Evolutionary conservation across 2,113 vertebrate species (phyloP).

Genomic region (Percopsis transmontana): DNA sequence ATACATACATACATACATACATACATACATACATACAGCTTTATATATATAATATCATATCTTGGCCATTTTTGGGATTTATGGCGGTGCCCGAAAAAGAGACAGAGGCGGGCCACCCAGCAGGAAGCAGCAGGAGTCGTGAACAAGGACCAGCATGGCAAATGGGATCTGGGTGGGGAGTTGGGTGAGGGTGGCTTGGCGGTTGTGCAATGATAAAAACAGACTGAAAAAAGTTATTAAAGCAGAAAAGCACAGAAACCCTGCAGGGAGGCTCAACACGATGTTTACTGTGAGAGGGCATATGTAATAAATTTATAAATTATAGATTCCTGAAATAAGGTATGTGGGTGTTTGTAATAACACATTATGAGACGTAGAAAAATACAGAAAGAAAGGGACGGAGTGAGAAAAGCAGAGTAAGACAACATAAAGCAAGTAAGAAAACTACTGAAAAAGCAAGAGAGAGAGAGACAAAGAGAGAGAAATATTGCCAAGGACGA

Average conservation of each 20-base stretch:
- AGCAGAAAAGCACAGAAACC: neutral
- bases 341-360: conserved; percentile 58
- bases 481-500: conserved; percentile 33
- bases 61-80: no score
- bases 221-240: neutral
- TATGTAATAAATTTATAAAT: conserved; percentile 29
- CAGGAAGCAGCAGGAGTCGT: neutral
- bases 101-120: conserved; percentile 18
- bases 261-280: neutral
- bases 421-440: conserved; percentile 2
- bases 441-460: conserved; percentile 13
- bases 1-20: neutral
- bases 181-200: neutral
- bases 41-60: no score
- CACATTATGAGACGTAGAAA: conserved; percentile 18
- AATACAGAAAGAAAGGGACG: neutral
- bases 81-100: conserved; percentile 14
- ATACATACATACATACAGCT: no score
- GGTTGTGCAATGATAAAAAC: neutral
- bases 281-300: conserved; percentile 41
- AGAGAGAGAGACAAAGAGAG: conserved; percentile 3
- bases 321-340: conserved; percentile 25
- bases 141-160: conserved; percentile 6
- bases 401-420: conserved; percentile 15
- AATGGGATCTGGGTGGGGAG: neutral